These are phyloP conservation scores for Archegozetes longisetosus DNA, from an alignment of 1,140 invertebrate species.

Conservation along the genomic window DNA sequence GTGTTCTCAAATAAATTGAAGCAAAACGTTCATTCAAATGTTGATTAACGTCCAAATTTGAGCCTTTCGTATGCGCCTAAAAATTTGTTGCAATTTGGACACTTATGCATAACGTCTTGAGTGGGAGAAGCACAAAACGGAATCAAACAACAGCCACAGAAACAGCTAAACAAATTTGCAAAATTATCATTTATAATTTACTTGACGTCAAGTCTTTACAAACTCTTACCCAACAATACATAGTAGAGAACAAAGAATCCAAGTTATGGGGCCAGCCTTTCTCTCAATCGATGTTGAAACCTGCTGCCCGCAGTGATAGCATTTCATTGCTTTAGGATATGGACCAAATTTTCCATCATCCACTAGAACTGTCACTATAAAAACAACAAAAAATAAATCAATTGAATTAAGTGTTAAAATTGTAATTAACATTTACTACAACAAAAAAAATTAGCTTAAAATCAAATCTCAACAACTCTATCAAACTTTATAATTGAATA, in stretches of 20 bases:
- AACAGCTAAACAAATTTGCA: conserved; percentile 2
- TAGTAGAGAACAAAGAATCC: conserved; percentile 2
- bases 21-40: neutral
- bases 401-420: neutral
- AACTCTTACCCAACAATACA: conserved; percentile 7
- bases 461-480: no score
- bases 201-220: neutral
- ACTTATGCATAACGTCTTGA: conserved; percentile 14
- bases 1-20: no score
- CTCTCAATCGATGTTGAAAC: neutral
- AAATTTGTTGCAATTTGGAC: conserved; percentile 16
- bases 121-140: conserved; percentile 9
- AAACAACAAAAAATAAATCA: neutral
- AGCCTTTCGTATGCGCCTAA: conserved; percentile 13
- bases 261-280: neutral
- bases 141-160: conserved; percentile 12
- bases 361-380: neutral
- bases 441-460: neutral
- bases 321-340: conserved; percentile 4
- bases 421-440: neutral
- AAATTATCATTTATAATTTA: neutral
- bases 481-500: no score
- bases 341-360: conserved; percentile 4
- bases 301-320: conserved; percentile 10
- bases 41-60: neutral